These are phyloP conservation scores for Pandion haliaetus DNA, from an alignment of 2,113 vertebrate species.

Conservation along the genomic window DNA sequence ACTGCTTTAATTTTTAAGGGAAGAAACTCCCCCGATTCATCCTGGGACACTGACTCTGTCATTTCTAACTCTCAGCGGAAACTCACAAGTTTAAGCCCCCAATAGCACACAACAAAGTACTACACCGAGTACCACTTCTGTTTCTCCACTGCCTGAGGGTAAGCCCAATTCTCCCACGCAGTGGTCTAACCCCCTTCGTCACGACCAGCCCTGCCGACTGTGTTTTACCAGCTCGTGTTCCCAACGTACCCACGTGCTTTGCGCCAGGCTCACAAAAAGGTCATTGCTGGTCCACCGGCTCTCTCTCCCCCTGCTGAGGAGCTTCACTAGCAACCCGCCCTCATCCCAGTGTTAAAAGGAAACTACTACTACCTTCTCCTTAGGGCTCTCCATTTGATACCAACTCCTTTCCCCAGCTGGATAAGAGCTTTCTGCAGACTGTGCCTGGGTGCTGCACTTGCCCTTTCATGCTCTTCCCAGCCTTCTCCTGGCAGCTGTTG, in stretches of 20 bases:
- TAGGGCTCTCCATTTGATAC: not conserved
- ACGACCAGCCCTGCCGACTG: rapidly evolving
- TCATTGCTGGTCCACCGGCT: not conserved
- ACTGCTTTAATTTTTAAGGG: not conserved
- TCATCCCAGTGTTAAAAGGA: not conserved
- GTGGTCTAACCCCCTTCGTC: not conserved
- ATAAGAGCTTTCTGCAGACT: not conserved
- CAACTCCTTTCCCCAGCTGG: not conserved
- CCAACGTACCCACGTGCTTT: rapidly evolving
- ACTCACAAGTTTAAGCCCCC: not conserved
- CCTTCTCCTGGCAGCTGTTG: not conserved
- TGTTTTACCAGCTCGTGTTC: rapidly evolving
- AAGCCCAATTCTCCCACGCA: rapidly evolving
- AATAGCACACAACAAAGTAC: not conserved
- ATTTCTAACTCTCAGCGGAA: not conserved
- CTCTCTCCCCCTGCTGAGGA: not conserved
- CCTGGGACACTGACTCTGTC: not conserved
- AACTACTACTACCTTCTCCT: not conserved
- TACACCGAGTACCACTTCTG: not conserved
- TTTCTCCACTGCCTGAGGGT: not conserved
- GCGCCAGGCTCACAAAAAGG: not conserved
- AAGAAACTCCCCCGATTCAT: not conserved
- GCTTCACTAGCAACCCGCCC: not conserved
- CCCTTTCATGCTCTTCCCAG: not conserved
- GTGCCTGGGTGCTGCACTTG: not conserved